These are phyloP conservation scores for Agelaius phoeniceus DNA, from an alignment of 2,113 vertebrate species.

Conservation along the genomic window DNA sequence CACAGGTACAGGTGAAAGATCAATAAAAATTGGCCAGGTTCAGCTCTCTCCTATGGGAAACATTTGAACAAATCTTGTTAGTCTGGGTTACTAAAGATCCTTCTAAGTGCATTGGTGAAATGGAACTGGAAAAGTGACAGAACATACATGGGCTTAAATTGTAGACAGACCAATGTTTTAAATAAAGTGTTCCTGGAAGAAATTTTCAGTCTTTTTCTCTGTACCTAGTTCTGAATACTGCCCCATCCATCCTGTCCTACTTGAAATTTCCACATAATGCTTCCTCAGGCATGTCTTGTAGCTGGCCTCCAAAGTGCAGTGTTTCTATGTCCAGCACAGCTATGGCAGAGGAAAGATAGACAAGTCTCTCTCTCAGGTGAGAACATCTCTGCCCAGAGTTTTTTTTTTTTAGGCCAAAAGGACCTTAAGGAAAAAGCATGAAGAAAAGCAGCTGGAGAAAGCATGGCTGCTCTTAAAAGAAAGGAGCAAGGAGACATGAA, in stretches of 20 bases:
- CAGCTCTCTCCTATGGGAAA: neutral
- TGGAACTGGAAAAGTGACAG: neutral
- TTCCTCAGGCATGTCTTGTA: neutral
- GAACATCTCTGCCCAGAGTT: neutral
- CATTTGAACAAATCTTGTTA: neutral
- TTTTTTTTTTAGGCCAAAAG: neutral
- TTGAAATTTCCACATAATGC: neutral
- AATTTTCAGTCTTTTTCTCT: neutral
- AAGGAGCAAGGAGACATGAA: neutral
- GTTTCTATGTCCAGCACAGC: neutral
- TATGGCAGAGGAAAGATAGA: neutral
- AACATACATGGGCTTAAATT: neutral
- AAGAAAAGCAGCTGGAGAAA: neutral
- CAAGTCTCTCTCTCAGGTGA: neutral
- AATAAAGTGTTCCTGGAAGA: neutral
- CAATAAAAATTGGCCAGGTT: neutral
- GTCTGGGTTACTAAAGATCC: neutral
- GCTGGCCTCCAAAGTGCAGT: neutral
- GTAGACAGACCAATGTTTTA: neutral
- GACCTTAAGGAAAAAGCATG: neutral
- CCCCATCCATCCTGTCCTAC: neutral
- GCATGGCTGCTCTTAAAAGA: neutral
- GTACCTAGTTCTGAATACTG: neutral
- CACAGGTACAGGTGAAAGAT: constrained; percentile 12
- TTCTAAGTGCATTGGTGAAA: neutral